phyloP scores from a whole-genome alignment of 2,888 invertebrate species.

The Stenodera caucasica region DNA sequence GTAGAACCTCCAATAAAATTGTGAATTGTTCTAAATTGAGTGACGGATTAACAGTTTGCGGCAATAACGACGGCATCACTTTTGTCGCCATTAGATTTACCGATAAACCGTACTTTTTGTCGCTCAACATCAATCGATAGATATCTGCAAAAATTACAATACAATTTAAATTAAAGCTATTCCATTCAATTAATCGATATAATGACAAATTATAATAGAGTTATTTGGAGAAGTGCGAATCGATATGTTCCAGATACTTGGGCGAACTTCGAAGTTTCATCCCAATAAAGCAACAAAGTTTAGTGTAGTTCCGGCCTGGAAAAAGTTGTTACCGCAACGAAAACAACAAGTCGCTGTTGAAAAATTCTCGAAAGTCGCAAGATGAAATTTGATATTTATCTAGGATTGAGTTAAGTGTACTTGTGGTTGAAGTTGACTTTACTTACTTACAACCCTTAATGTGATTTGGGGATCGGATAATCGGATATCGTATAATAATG shows the following conservation, averaged over 20 bases:
- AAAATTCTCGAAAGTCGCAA: background rate
- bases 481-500: slow-evolving; percentile 82
- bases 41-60: slow-evolving; percentile 88
- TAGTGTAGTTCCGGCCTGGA: background rate
- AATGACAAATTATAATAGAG: too few relatives aligned
- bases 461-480: slow-evolving; percentile 88
- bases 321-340: background rate
- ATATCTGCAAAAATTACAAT: slow-evolving; percentile 67
- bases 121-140: slow-evolving; percentile 86
- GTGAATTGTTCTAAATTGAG: slow-evolving; percentile 82
- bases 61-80: slow-evolving; percentile 89
- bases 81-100: slow-evolving; percentile 91
- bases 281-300: too few relatives aligned
- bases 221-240: too few relatives aligned
- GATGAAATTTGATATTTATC: background rate
- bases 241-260: background rate
- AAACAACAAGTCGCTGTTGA: too few relatives aligned
- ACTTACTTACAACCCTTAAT: slow-evolving; percentile 92
- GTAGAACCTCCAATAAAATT: slow-evolving; percentile 77
- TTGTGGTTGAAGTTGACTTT: slow-evolving; percentile 27
- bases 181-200: too few relatives aligned
- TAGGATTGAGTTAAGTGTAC: background rate
- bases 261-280: background rate
- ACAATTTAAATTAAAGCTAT: too few relatives aligned
- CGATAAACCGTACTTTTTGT: slow-evolving; percentile 87